These are phyloP conservation scores for Zaprionus lachaisei DNA, from an alignment of 1,140 invertebrate genomes.

Conservation along the genomic window DNA sequence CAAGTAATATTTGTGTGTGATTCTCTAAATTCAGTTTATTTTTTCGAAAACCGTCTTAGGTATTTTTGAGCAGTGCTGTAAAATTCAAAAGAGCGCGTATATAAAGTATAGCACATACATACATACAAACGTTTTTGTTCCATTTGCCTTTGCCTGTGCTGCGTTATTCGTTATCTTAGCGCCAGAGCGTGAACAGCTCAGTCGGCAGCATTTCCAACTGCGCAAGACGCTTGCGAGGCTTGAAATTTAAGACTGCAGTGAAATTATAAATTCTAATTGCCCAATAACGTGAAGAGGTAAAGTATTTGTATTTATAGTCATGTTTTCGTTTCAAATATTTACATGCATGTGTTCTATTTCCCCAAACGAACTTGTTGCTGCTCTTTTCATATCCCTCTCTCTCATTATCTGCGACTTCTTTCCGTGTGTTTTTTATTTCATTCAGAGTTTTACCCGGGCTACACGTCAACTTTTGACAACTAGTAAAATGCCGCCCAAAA, in stretches of 20 bases:
- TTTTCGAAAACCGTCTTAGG: no score
- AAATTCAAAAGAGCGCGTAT: background rate
- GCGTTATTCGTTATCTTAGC: background rate
- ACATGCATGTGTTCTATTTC: background rate
- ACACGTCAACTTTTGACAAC: background rate
- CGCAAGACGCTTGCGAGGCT: background rate
- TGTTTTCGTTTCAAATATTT: background rate
- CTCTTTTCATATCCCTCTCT: background rate
- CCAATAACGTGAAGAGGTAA: background rate
- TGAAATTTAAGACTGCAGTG: background rate
- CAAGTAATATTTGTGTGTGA: no score
- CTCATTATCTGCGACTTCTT: background rate
- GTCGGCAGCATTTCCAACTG: background rate
- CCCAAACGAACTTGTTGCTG: background rate
- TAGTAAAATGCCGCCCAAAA: slow-evolving; percentile 56
- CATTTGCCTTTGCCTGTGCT: background rate
- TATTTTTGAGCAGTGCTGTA: background rate
- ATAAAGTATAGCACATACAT: background rate
- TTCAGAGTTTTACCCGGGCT: background rate
- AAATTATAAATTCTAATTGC: background rate
- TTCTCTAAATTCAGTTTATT: background rate
- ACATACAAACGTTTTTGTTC: background rate
- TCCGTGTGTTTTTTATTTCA: background rate
- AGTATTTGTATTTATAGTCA: background rate
- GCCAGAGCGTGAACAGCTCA: background rate